Conservation (phyloP, 2,113 vertebrate species). For the Syrmaticus mikado region DNA sequence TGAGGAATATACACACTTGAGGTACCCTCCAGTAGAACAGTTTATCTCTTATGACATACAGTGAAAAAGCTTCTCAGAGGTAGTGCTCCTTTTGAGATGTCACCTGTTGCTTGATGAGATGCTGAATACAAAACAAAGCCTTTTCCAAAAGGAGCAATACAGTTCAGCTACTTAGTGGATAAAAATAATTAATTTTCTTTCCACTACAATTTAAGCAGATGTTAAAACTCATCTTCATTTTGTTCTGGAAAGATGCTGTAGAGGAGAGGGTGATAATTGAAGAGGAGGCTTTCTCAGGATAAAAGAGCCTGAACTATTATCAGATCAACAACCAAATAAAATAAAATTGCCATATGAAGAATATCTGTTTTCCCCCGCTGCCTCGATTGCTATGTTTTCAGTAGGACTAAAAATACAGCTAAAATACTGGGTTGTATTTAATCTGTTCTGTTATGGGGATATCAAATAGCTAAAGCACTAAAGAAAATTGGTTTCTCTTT, state of each 20-base stretch:
- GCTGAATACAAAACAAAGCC: not conserved
- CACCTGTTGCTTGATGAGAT: not conserved
- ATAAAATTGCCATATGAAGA: slow-evolving; percentile 61
- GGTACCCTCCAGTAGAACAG: not conserved
- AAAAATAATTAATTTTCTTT: not conserved
- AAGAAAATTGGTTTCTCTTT: slow-evolving; percentile 77
- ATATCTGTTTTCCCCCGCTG: slow-evolving; percentile 22
- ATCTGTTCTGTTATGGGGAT: slow-evolving; percentile 61
- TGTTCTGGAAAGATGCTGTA: not conserved
- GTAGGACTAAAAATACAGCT: slow-evolving; percentile 35
- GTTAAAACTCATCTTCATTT: not conserved
- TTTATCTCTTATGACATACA: accelerated
- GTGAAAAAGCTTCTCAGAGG: not conserved
- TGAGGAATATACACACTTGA: not conserved
- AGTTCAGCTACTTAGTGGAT: not conserved
- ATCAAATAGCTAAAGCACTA: slow-evolving; percentile 70
- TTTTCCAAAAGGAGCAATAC: not conserved
- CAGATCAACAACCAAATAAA: slow-evolving; percentile 66
- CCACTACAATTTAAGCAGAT: not conserved
- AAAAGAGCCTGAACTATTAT: slow-evolving; percentile 33
- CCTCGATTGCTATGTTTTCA: slow-evolving; percentile 42
- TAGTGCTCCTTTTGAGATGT: not conserved
- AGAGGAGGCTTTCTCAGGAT: not conserved
- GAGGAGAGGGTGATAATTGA: not conserved
- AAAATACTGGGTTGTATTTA: slow-evolving; percentile 66